Base-by-base conservation (phyloP, 2,113 vertebrate species). In the Scomber scombrus region DNA sequence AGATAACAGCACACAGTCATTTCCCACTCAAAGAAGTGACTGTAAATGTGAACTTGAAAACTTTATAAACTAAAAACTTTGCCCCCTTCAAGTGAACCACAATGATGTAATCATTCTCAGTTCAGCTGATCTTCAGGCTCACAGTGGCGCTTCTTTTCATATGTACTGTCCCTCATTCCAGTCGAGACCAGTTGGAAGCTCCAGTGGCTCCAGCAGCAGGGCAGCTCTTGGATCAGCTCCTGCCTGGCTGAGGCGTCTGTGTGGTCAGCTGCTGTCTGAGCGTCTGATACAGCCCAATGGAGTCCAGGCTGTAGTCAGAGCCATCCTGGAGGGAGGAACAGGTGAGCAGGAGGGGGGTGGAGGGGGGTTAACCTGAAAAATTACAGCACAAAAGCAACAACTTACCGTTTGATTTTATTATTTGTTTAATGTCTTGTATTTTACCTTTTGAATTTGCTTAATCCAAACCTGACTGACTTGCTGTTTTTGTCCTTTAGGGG, bases 211-310 rank as follows among this genome's bases (percentile, higher is more conserved):
- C 2, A 50, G 73, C 78, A 62, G 62, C 50, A 79, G 87, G 60
- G 78, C 62, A 0, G 51, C 58, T 16, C 82, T 89, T 11, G 54
- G 65, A 15, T 89, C 52, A 15, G 92, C 96, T 46, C 97, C 97
- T 0, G 75, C 87, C 0, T 99, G 98, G 98, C 94, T 99, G 56
- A 95, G 95, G 55, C 93, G 93, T n/a, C 96, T 98, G 0, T 98
- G 97, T 11, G 97, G 98, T 11, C 96, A 95, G 84, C 93, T 99
- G 79, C 97, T 99, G 34, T 98, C 97, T 0, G 95, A 98, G 86
- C 93, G 97, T 73, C 92, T 99, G 57, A 93, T 97, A 87, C 95
- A 95, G 82, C 95, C 96, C 0, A 79, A 16, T 0, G 98, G 98
- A 3, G 96, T 99, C 10, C 98, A 97, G 89, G 95, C 97, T 0